These are phyloP conservation scores for Campylomormyrus tamandua DNA, from an alignment of 2,113 vertebrate species.

Conservation along the genomic window DNA sequence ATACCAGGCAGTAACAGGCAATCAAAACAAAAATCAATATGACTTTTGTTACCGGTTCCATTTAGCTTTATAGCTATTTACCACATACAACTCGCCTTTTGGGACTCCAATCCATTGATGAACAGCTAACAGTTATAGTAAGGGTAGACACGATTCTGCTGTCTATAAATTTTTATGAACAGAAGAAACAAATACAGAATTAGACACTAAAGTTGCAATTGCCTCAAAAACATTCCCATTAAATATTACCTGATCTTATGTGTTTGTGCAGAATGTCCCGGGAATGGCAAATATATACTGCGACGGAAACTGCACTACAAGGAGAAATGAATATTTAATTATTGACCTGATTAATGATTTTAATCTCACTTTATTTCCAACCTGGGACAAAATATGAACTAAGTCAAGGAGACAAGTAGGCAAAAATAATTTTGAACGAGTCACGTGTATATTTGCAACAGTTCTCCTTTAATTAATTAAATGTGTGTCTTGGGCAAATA, in stretches of 20 bases:
- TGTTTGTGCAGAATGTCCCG: neutral
- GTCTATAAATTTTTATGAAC: neutral
- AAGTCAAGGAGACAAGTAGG: neutral
- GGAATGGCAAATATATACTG: neutral
- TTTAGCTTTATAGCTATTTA: neutral
- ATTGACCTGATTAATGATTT: slow-evolving; percentile 11
- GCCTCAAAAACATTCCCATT: neutral
- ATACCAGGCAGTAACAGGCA: neutral
- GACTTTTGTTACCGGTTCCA: neutral
- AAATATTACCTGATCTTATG: neutral
- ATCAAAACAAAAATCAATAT: neutral
- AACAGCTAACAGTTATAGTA: neutral
- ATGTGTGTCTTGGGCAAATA: neutral
- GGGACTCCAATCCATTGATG: neutral
- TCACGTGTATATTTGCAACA: neutral
- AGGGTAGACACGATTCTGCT: neutral
- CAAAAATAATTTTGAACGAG: neutral
- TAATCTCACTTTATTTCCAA: slow-evolving; percentile 11
- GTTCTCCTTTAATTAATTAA: neutral
- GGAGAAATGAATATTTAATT: slow-evolving; percentile 6
- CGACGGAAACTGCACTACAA: neutral
- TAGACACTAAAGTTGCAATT: neutral
- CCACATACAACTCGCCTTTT: neutral
- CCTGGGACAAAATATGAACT: neutral
- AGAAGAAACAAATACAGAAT: neutral